phyloP scores from a whole-genome alignment of 2,888 invertebrate genomes.

The Meteorus cinctellus region DNA sequence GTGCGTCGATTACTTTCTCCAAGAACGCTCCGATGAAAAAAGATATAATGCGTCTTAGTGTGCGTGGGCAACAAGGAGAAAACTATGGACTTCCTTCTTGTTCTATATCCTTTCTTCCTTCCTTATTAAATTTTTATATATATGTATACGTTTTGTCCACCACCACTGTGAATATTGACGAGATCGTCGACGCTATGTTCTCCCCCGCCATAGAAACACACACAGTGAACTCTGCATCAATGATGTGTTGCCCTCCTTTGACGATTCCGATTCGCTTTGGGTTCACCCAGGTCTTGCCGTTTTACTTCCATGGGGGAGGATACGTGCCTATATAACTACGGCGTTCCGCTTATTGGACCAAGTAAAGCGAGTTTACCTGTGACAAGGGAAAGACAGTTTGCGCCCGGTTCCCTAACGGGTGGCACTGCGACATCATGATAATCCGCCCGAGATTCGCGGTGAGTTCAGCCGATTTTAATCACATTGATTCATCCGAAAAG shows the following conservation, averaged over 20 bases:
- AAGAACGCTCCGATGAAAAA: slow-evolving; percentile 22
- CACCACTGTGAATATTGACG: slow-evolving; percentile 55
- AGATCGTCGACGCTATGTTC: neutral
- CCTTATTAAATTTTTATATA: slow-evolving; percentile 18
- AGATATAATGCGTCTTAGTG: slow-evolving; percentile 31
- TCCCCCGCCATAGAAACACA: neutral
- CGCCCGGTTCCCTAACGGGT: slow-evolving; percentile 67
- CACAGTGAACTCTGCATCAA: slow-evolving; percentile 4
- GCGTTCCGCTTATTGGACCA: slow-evolving; percentile 72
- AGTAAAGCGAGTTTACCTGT: slow-evolving; percentile 71
- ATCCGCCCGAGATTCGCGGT: slow-evolving; percentile 72
- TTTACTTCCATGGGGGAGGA: slow-evolving; percentile 53
- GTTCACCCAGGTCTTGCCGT: slow-evolving; percentile 43
- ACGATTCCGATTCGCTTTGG: slow-evolving; percentile 44
- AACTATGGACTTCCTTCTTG: slow-evolving; percentile 31
- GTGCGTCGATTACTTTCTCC: slow-evolving; percentile 70
- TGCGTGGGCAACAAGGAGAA: slow-evolving; percentile 22
- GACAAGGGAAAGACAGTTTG: slow-evolving; percentile 67
- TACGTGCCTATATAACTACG: slow-evolving; percentile 72
- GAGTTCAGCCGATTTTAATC: slow-evolving; percentile 56
- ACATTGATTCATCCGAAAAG: neutral
- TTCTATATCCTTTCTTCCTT: slow-evolving; percentile 34
- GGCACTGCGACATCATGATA: slow-evolving; percentile 69
- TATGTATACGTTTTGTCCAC: slow-evolving; percentile 43
- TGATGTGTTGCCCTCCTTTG: slow-evolving; percentile 35